These are phyloP conservation scores for Araneus ventricosus DNA, from an alignment of 1,140 invertebrate species.

Conservation along the genomic window DNA sequence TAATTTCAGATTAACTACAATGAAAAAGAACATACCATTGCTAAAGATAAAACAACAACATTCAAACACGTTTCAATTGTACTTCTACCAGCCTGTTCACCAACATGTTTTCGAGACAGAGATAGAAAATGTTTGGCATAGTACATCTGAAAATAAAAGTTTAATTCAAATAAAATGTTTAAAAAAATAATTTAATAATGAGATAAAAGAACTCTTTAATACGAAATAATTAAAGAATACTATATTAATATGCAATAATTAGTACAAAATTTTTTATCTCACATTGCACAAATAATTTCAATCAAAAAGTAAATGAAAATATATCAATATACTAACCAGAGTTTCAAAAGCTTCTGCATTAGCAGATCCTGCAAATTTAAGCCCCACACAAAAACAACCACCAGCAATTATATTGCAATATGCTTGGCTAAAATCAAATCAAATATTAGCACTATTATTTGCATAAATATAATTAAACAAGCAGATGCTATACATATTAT, in stretches of 20 bases:
- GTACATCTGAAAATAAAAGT: constrained; percentile 77
- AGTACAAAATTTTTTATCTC: neutral
- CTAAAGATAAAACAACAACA: constrained; percentile 89
- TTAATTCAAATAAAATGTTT: neutral
- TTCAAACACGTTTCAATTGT: constrained; percentile 94
- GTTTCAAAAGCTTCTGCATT: constrained; percentile 90
- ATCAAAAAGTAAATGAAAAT: neutral
- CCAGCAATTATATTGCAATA: constrained; percentile 98
- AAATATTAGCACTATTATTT: neutral
- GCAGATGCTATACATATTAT: neutral
- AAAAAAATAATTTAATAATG: neutral
- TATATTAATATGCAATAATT: neutral
- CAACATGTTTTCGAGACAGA: constrained; percentile 85
- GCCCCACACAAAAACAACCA: constrained; percentile 94
- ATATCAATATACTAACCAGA: constrained; percentile 81
- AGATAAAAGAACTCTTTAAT: too few relatives aligned
- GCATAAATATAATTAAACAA: neutral
- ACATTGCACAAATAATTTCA: neutral
- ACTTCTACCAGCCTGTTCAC: constrained; percentile 92
- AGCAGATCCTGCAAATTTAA: constrained; percentile 96
- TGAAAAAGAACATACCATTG: constrained; percentile 83
- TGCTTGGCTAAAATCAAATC: constrained; percentile 88
- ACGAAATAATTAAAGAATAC: neutral
- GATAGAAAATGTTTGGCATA: constrained; percentile 83
- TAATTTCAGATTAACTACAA: too few relatives aligned